Conservation (phyloP, 2,888 invertebrate genomes). For the Rhorus exstirpatorius region DNA sequence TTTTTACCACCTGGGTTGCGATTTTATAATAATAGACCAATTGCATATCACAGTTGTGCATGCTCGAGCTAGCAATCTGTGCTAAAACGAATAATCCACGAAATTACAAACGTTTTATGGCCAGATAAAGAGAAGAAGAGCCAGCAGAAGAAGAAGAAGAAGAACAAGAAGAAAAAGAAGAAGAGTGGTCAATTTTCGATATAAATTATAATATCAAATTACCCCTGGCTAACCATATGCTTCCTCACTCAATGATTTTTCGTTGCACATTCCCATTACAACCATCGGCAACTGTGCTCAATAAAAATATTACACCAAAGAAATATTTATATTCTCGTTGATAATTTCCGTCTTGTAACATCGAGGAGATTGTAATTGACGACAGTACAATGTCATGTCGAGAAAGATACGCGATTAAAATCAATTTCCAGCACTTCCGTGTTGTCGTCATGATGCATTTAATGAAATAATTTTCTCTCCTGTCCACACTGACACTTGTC, state of each 20-base stretch:
- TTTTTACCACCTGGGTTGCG: conserved; percentile 11
- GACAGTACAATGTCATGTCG: neutral
- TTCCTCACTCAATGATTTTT: conserved; percentile 19
- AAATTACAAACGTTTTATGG: conserved; percentile 52
- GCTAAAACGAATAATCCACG: conserved; percentile 52
- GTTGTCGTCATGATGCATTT: conserved; percentile 28
- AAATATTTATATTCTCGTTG: conserved; percentile 3
- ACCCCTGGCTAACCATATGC: conserved; percentile 59
- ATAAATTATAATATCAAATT: conserved; percentile 68
- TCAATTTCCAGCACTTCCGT: conserved; percentile 35
- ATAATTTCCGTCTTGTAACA: conserved; percentile 14
- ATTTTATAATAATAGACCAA: conserved; percentile 15
- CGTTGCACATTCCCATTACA: conserved; percentile 27
- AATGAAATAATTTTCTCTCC: conserved; percentile 20
- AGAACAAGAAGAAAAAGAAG: conserved; percentile 27
- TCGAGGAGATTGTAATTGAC: conserved; percentile 13
- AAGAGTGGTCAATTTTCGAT: conserved; percentile 66
- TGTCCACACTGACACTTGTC: neutral
- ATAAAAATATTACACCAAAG: conserved; percentile 49
- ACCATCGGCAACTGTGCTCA: neutral
- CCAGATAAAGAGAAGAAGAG: conserved; percentile 21
- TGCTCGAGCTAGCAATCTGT: conserved; percentile 55
- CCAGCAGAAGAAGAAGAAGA: conserved; percentile 8
- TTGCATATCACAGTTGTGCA: conserved; percentile 42
- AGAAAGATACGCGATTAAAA: conserved; percentile 10